Conservation (phyloP, 2,797 vertebrate genomes). For the Ispidina lecontei region DNA sequence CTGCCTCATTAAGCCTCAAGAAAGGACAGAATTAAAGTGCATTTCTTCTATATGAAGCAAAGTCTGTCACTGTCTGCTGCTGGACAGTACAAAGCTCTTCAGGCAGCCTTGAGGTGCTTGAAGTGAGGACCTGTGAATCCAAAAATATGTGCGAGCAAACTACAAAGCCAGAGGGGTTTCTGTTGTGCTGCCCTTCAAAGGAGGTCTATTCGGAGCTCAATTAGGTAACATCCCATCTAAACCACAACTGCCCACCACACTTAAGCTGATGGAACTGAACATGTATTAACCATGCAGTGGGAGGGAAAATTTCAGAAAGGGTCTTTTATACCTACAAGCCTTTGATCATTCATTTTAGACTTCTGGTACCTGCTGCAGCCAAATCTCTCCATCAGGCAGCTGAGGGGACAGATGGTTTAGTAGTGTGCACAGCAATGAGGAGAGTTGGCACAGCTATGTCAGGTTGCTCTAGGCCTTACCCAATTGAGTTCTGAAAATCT, state of each 20-base stretch:
- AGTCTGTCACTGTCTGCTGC: neutral
- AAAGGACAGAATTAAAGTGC: neutral
- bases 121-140: neutral
- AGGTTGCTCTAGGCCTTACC: neutral
- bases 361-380: neutral
- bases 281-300: neutral
- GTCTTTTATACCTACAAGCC: neutral
- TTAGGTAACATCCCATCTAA: neutral
- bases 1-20: neutral
- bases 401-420: neutral
- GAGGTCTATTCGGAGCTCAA: neutral
- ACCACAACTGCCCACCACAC: neutral
- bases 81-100: neutral
- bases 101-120: neutral
- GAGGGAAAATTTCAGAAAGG: neutral
- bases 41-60: constrained; percentile 5
- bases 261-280: neutral
- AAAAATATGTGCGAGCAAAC: neutral
- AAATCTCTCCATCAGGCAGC: neutral
- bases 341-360: neutral
- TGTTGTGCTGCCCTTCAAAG: neutral
- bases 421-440: neutral
- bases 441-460: neutral
- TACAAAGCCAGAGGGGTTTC: neutral
- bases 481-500: neutral